These are phyloP conservation scores for Sylvicola cinctus DNA, from an alignment of 2,888 invertebrate genomes.

Conservation along the genomic window DNA sequence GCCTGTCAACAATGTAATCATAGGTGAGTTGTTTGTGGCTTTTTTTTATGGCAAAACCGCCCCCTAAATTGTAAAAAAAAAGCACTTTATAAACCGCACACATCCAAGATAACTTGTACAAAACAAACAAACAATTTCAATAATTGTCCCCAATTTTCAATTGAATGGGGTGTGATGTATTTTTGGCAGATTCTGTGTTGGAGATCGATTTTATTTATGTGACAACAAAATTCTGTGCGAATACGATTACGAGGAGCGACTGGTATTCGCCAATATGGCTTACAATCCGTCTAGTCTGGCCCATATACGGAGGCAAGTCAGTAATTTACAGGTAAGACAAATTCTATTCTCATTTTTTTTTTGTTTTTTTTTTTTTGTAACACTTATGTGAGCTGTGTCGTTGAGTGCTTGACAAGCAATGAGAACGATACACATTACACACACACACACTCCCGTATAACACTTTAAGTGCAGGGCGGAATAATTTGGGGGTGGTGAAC, in stretches of 20 bases:
- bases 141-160: too few relatives aligned
- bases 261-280: conserved; percentile 77
- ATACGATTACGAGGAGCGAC: conserved; percentile 81
- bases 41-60: too few relatives aligned
- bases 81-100: not conserved
- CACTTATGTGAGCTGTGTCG: too few relatives aligned
- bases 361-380: not conserved
- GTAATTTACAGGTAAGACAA: conserved; percentile 35
- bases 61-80: too few relatives aligned
- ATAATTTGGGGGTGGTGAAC: too few relatives aligned
- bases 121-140: conserved; percentile 1
- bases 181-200: conserved; percentile 70
- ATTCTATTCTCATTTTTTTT: too few relatives aligned
- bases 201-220: conserved; percentile 79
- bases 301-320: conserved; percentile 68
- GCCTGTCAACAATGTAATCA: conserved; percentile 89
- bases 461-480: too few relatives aligned
- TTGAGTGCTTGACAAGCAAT: too few relatives aligned
- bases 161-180: conserved; percentile 6
- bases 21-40: too few relatives aligned
- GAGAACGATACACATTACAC: too few relatives aligned
- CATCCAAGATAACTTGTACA: not conserved
- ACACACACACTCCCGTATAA: too few relatives aligned
- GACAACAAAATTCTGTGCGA: conserved; percentile 90
- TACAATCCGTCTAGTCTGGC: conserved; percentile 70